Conservation (phyloP, 2,797 vertebrate species). For the Channallabes apus region DNA sequence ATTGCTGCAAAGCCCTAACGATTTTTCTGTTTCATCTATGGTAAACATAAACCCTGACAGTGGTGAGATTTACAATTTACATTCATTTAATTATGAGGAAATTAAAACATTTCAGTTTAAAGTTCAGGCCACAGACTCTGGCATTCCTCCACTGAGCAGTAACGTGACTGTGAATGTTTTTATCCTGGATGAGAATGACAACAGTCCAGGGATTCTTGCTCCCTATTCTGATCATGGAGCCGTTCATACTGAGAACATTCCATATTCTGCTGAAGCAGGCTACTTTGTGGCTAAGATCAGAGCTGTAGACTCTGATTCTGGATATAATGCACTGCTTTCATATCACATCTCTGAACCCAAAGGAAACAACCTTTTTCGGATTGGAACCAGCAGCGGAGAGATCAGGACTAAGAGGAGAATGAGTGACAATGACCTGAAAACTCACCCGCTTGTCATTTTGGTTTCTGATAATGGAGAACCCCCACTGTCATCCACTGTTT, state of each 20-base stretch:
- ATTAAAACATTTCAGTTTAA: conserved; percentile 59
- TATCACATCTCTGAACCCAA: conserved; percentile 68
- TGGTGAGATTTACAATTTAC: conserved; percentile 63
- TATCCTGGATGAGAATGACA: conserved; percentile 69
- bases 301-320: conserved; percentile 60
- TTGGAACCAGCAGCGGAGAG: conserved; percentile 67
- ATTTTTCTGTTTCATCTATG: conserved; percentile 41
- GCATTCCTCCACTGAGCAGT: conserved; percentile 67
- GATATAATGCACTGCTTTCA: conserved; percentile 60
- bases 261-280: conserved; percentile 64
- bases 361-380: conserved; percentile 66
- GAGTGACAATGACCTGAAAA: conserved; percentile 64
- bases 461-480: conserved; percentile 66
- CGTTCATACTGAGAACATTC: conserved; percentile 76
- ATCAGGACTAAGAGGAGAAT: conserved; percentile 61
- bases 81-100: conserved; percentile 68
- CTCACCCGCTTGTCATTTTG: conserved; percentile 63
- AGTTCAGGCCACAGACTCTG: conserved; percentile 67
- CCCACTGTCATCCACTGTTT: conserved; percentile 53
- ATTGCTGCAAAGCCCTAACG: conserved; percentile 49
- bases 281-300: conserved; percentile 61
- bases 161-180: conserved; percentile 64
- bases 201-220: conserved; percentile 62
- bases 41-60: conserved; percentile 68
- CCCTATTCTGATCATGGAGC: conserved; percentile 77